Conservation (phyloP, 2,888 invertebrate species). For the Heliconius erato region DNA sequence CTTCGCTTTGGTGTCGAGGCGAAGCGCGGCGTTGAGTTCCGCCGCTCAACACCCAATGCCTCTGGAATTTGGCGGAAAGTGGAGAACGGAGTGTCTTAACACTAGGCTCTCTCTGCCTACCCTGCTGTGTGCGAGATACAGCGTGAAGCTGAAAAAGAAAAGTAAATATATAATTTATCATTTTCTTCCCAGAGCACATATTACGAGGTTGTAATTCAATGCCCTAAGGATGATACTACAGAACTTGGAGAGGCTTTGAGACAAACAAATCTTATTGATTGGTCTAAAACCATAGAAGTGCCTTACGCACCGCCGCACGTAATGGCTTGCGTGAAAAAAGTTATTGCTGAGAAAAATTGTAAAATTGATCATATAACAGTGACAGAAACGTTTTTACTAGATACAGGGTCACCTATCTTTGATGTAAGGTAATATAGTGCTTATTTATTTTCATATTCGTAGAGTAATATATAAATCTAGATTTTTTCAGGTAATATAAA, state of each 20-base stretch:
- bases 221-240: slow-evolving; percentile 60
- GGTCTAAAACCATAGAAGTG: slow-evolving; percentile 57
- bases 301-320: slow-evolving; percentile 60
- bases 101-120: too few relatives aligned
- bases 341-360: slow-evolving; percentile 52
- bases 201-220: slow-evolving; percentile 66
- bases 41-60: too few relatives aligned
- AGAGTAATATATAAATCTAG: too few relatives aligned
- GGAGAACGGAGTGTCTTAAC: too few relatives aligned
- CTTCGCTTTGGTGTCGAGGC: too few relatives aligned
- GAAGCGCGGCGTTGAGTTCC: too few relatives aligned
- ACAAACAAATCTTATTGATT: slow-evolving; percentile 65
- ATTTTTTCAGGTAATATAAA: too few relatives aligned
- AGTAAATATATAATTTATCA: too few relatives aligned
- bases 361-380: slow-evolving; percentile 46
- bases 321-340: slow-evolving; percentile 55
- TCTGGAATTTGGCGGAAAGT: too few relatives aligned
- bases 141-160: too few relatives aligned
- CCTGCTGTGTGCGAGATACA: too few relatives aligned
- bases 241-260: slow-evolving; percentile 62
- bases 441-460: background rate
- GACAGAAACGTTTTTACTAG: slow-evolving; percentile 57
- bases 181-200: slow-evolving; percentile 57
- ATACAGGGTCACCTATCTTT: slow-evolving; percentile 53
- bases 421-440: slow-evolving; percentile 50